Conservation (phyloP, 1,140 invertebrate species). For the Sarcophaga peregrina region DNA sequence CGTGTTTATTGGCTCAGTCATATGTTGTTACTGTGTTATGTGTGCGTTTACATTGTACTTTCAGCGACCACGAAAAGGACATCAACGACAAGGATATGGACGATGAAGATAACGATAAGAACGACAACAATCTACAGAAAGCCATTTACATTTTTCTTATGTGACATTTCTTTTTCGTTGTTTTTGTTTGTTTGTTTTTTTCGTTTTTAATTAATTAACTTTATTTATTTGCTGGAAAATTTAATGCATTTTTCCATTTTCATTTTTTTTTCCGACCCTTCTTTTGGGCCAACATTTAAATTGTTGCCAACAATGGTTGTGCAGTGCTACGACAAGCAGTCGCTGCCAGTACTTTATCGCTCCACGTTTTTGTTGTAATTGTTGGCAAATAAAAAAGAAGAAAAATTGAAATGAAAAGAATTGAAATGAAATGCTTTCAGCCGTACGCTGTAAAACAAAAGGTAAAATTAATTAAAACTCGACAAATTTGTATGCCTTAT, state of each 20-base stretch:
- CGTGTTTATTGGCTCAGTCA: background rate
- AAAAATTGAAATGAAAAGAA: background rate
- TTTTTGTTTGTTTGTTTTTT: background rate
- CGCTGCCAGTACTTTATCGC: too few relatives aligned
- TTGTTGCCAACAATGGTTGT: background rate
- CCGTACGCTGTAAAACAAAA: slow-evolving; percentile 16
- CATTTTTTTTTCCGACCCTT: background rate
- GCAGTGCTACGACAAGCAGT: too few relatives aligned
- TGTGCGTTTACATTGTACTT: background rate
- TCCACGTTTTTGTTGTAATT: too few relatives aligned
- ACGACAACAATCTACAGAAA: slow-evolving; percentile 1
- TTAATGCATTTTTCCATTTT: slow-evolving; percentile 31
- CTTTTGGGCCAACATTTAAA: background rate
- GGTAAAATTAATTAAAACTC: slow-evolving; percentile 32
- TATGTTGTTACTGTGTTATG: background rate
- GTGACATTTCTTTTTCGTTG: background rate
- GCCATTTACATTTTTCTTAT: slow-evolving; percentile 6
- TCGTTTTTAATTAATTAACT: slow-evolving; percentile 39
- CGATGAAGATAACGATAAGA: background rate
- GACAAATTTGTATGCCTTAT: slow-evolving; percentile 32
- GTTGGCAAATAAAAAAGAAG: background rate
- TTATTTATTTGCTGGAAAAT: slow-evolving; percentile 36
- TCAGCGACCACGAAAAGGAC: background rate
- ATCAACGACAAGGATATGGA: background rate
- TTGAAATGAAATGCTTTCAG: background rate